Base-by-base conservation (phyloP, 2,797 vertebrate species). In the Zalophus californianus region DNA sequence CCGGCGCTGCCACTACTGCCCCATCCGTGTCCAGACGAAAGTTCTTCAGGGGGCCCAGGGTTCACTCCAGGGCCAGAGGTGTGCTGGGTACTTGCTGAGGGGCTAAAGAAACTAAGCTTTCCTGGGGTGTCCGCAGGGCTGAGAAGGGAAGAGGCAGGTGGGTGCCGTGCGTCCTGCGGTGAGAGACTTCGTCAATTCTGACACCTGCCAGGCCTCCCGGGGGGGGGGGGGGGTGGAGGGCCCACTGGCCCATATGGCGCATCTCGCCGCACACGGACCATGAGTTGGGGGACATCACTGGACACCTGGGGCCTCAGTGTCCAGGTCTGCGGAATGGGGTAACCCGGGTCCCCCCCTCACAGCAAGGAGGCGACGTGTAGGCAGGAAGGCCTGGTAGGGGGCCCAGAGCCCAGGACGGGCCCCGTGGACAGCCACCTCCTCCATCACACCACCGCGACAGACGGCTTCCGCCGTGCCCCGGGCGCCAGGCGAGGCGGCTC, bases 91-190 rank as follows among this genome's bases (percentile, higher is more conserved):
- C 54, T 52, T 0, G 4, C 41, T 14, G 32, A 62, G 60, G 14
- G 44, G 77, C 62, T 54, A 27, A 85, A 80, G 82, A 72, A 35
- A 78, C 3, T 11, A 6, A 54, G 12, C 11, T 48, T 38, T 29
- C 27, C 41, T 50, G 32, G 48, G 70, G 27, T 35, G 6, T 72
- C 7, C 48, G 8, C 52, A 3, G 27, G 38, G 3, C 38, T 35
- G 20, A 16, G 41, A 16, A 6, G 6, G 21, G 21, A 29, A 10
- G 82, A 35, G 58, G 41, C 16, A 7, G 0, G 0, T 20, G 32
- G 54, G 66, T 2, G 5, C 73, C 13, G 4, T 2, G 15, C 6
- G n/a, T 11, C 35, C 60, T 2, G 9, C 25, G 0, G n/a, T 2
- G n/a, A 58, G 62, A 60, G 12, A 6, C 56, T 1, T 3, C 3